Percentiles rank a stretch among this genome's conserved stretches.
These are phyloP conservation scores for Platyura marginata DNA, from an alignment of 1,140 invertebrate genomes.

Conservation along the genomic window DNA sequence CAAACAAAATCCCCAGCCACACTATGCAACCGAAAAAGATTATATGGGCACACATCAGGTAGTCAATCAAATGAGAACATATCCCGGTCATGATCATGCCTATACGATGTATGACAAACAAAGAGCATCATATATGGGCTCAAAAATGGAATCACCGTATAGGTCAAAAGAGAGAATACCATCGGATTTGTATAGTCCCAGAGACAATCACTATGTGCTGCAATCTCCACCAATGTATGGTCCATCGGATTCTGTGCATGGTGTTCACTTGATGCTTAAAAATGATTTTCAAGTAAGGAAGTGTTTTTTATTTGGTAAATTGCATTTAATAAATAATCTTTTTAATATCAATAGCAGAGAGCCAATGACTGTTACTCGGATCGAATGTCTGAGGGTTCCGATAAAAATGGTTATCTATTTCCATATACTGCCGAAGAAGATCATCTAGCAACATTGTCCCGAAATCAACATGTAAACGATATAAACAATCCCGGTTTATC, in stretches of 20 bases:
- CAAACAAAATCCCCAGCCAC: background rate
- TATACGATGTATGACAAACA: conserved; percentile 23
- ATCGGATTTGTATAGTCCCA: conserved; percentile 18
- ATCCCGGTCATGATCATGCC: conserved; percentile 17
- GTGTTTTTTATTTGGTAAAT: too few species aligned
- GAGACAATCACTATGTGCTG: conserved; percentile 19
- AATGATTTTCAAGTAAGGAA: conserved; percentile 38
- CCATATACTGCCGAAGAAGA: conserved; percentile 46
- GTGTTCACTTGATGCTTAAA: conserved; percentile 31
- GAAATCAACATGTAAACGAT: conserved; percentile 30
- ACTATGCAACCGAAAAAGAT: background rate
- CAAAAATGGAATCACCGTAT: conserved; percentile 20
- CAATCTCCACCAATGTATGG: conserved; percentile 15
- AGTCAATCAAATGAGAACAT: conserved; percentile 19
- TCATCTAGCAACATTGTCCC: conserved; percentile 28
- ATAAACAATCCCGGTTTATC: conserved; percentile 30
- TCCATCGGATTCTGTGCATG: conserved; percentile 15
- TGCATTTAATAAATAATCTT: too few species aligned
- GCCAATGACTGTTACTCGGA: conserved; percentile 32
- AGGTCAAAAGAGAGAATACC: conserved; percentile 22
- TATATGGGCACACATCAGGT: conserved; percentile 10
- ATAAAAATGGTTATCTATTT: conserved; percentile 60
- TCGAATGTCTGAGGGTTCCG: conserved; percentile 47
- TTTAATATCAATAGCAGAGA: too few species aligned
- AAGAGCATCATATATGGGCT: conserved; percentile 14